These are phyloP conservation scores for Campylomormyrus numenius DNA, from an alignment of 2,113 vertebrate genomes.

Conservation along the genomic window DNA sequence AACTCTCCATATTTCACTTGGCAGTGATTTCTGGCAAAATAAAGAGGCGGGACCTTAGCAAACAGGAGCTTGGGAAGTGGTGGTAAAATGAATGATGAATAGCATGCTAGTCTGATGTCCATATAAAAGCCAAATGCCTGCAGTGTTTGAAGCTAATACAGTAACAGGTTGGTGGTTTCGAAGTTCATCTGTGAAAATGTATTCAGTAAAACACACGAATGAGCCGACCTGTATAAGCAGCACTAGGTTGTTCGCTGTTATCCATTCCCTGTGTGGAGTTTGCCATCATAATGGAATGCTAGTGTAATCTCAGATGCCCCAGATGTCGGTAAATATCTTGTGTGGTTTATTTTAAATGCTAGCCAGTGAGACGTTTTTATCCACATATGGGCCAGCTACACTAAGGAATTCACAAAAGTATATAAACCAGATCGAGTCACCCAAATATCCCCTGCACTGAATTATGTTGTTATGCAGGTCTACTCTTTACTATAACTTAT, in stretches of 20 bases:
- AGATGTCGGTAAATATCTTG: neutral
- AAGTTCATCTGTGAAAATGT: neutral
- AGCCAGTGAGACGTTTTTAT: neutral
- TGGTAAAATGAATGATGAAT: neutral
- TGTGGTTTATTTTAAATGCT: conserved; percentile 3
- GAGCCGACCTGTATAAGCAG: neutral
- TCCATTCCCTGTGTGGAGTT: neutral
- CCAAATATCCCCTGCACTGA: neutral
- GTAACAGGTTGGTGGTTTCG: neutral
- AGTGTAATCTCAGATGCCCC: neutral
- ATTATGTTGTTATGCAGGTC: neutral
- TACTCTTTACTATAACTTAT: neutral
- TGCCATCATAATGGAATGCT: neutral
- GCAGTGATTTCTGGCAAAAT: neutral
- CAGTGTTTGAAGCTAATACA: neutral
- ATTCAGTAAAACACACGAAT: neutral
- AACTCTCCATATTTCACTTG: neutral
- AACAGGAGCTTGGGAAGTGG: neutral
- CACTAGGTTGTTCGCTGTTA: neutral
- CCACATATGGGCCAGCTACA: neutral
- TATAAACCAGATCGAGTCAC: conserved; percentile 1
- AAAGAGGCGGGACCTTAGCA: neutral
- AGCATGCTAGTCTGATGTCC: neutral
- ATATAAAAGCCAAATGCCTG: neutral
- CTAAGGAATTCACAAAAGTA: conserved; percentile 7